Base-by-base conservation (phyloP, 2,888 invertebrate species). In the Peribatodes rhomboidaria region DNA sequence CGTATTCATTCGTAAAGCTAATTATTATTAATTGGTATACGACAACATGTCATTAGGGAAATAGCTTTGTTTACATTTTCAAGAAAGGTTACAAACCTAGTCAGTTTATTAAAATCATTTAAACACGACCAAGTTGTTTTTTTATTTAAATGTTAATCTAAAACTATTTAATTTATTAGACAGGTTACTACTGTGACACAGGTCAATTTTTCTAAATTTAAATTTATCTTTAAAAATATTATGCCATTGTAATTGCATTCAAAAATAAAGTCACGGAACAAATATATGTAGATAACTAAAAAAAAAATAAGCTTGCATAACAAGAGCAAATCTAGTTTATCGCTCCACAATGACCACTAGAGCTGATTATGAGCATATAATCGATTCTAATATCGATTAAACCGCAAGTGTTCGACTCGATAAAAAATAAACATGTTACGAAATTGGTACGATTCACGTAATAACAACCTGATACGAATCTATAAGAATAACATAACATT, bases 341-440 rank as follows among this genome's bases (percentile, higher is more conserved):
- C 53, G 67, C 59, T 54, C 66, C 52, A 66, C 61, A 71, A 60
- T 54, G 35, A 63, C 53, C 53, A 20, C 46, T 47, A 46, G 22
- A 47, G 39, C 22, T 14, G 57, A 62, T 68, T 72, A 70, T 60
- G 70, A 68, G 50, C 70, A 67, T 66, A 70, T 72, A 73, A 75
- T 75, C 76, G 77, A 80, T 78, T 77, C 63, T 76, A 74, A 77
- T 72, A 76, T 80, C 78, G 80, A 83, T 83, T 79, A 76, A 70
- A 75, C 62, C 70, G 61, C 70, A 58, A 65, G 63, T 50, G 57
- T 58, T 47, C 16, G 49, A 67, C 65, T 63, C 69, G 67, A 70
- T 58, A 67, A 55, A 74, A 71, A 72, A 56, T 31, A 54, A 52
- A 50, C 57, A 55, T 41, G 52, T 69, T 68, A 66, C 58, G 58